Evolutionary conservation across 2,888 invertebrate species (phyloP).

Genomic region (Resseliella maxima): DNA sequence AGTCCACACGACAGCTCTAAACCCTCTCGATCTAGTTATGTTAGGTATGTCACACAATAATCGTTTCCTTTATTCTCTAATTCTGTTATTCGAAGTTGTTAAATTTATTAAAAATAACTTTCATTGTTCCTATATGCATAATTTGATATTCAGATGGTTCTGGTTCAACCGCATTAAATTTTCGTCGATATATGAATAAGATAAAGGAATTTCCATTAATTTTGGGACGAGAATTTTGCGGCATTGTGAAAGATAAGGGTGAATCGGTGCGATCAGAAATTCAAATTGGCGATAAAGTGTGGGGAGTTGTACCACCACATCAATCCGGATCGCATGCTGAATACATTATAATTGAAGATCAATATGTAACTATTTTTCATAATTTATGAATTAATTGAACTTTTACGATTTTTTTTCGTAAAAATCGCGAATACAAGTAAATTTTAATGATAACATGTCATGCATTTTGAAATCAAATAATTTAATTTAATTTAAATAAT

Average conservation of each 20-base stretch:
- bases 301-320: slow-evolving; percentile 86
- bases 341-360: slow-evolving; percentile 73
- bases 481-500: too few relatives aligned
- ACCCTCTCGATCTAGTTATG: slow-evolving; percentile 92
- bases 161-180: slow-evolving; percentile 78
- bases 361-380: slow-evolving; percentile 69
- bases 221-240: slow-evolving; percentile 91
- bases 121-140: too few relatives aligned
- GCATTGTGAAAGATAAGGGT: slow-evolving; percentile 81
- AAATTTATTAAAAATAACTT: too few relatives aligned
- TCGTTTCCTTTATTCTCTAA: neutral
- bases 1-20: slow-evolving; percentile 86
- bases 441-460: neutral
- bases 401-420: too few relatives aligned
- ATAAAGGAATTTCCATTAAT: slow-evolving; percentile 85
- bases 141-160: slow-evolving; percentile 88
- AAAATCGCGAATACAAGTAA: too few relatives aligned
- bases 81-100: too few relatives aligned
- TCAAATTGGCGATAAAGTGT: slow-evolving; percentile 84
- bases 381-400: too few relatives aligned
- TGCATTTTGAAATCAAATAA: too few relatives aligned
- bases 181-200: slow-evolving; percentile 70
- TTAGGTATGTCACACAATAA: slow-evolving; percentile 73
- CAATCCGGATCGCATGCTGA: slow-evolving; percentile 86
- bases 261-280: slow-evolving; percentile 70